These are phyloP conservation scores for Phocoena phocoena DNA, from an alignment of 2,113 vertebrate species.

Conservation along the genomic window DNA sequence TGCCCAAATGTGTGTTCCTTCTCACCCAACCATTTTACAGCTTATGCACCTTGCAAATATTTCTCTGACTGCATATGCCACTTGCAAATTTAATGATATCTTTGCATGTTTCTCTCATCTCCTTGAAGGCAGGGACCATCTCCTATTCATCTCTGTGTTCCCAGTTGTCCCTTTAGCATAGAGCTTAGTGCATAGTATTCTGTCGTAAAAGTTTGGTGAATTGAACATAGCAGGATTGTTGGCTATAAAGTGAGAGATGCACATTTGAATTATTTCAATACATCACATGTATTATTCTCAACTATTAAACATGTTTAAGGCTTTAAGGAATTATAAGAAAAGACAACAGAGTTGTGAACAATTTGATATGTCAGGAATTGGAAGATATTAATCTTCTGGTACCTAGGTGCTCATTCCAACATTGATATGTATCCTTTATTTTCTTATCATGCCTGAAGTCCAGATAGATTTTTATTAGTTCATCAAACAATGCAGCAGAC, in stretches of 20 bases:
- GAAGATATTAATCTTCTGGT: slow-evolving; percentile 15
- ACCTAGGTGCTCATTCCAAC: neutral
- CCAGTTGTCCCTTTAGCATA: neutral
- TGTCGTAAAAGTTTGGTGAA: neutral
- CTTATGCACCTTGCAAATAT: neutral
- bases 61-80: neutral
- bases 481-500: slow-evolving; percentile 25
- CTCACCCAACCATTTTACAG: neutral
- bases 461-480: slow-evolving; percentile 49
- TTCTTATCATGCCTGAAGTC: slow-evolving; percentile 1
- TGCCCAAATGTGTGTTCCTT: neutral
- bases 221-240: neutral
- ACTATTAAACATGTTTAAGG: neutral
- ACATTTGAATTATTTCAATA: neutral
- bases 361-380: neutral
- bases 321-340: neutral
- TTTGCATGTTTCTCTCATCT: neutral
- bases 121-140: neutral
- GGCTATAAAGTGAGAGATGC: neutral
- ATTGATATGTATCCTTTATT: slow-evolving; percentile 31
- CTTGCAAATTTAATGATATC: neutral
- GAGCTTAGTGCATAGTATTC: neutral
- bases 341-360: neutral
- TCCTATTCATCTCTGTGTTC: neutral
- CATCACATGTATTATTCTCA: neutral